Conservation (phyloP, 2,888 invertebrate genomes). For the Cryptus viduatorius region DNA sequence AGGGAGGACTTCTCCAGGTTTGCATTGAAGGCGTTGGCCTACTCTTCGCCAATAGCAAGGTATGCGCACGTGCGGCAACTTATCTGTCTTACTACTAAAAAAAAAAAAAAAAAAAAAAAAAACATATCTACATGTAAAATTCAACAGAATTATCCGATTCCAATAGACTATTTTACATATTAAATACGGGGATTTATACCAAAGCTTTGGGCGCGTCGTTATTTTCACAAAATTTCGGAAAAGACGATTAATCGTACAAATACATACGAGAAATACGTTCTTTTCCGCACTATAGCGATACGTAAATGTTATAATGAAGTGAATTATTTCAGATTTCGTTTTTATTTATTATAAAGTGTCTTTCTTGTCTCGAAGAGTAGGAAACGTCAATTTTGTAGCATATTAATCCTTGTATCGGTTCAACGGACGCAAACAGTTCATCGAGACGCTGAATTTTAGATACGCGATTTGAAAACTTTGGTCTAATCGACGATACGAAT, state of each 20-base stretch:
- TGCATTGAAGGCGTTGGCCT: slow-evolving; percentile 99
- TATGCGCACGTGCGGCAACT: slow-evolving; percentile 85
- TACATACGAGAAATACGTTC: slow-evolving; percentile 2
- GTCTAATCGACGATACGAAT: not conserved
- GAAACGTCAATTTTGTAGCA: slow-evolving; percentile 1
- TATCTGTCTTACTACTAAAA: not conserved
- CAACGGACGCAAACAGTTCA: slow-evolving; percentile 32
- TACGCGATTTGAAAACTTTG: not conserved
- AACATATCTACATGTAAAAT: slow-evolving; percentile 1
- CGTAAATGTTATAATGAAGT: slow-evolving; percentile 29
- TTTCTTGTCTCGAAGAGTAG: not conserved
- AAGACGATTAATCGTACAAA: not conserved
- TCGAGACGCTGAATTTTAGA: not conserved
- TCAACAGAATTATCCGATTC: slow-evolving; percentile 17
- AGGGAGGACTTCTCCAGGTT: slow-evolving; percentile 98
- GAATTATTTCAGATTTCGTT: slow-evolving; percentile 47
- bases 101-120: slow-evolving; percentile 23
- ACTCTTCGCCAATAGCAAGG: slow-evolving; percentile 99
- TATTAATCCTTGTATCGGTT: slow-evolving; percentile 23
- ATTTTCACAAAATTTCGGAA: slow-evolving; percentile 12
- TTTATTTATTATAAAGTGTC: not conserved
- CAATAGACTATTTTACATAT: slow-evolving; percentile 17
- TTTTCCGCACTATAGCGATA: slow-evolving; percentile 1
- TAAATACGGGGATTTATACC: not conserved
- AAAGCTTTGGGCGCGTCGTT: slow-evolving; percentile 7